A percentile compares a stretch with the other conserved stretches of the same genome.
These are phyloP conservation scores for Zaprionus lachaisei DNA, from an alignment of 1,140 invertebrate species.

Conservation along the genomic window DNA sequence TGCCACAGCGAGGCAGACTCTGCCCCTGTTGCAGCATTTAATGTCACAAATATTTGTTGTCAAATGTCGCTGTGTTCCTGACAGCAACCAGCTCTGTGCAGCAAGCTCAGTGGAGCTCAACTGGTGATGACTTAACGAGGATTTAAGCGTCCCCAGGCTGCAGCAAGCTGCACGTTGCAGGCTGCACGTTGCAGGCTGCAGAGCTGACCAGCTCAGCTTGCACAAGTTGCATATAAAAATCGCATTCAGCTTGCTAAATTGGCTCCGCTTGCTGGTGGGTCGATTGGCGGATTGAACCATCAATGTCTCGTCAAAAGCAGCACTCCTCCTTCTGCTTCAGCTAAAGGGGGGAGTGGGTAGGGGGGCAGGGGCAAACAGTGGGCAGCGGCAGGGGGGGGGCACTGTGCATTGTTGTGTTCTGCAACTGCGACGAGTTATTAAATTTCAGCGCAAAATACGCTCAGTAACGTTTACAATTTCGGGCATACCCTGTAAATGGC, in stretches of 20 bases:
- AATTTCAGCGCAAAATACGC: constrained; percentile 50
- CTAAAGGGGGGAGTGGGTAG: not conserved
- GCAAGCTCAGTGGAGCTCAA: constrained; percentile 34
- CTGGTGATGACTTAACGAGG: constrained; percentile 75
- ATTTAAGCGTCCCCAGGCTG: constrained; percentile 43
- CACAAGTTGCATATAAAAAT: constrained; percentile 57
- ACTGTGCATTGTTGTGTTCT: constrained; percentile 5
- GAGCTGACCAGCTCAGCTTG: constrained; percentile 18
- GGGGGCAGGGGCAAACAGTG: not conserved
- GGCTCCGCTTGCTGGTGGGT: constrained; percentile 72
- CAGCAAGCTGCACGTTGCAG: not conserved
- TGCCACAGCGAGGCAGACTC: not conserved
- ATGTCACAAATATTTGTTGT: constrained; percentile 82
- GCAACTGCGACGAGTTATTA: constrained; percentile 53
- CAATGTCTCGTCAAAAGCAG: constrained; percentile 77
- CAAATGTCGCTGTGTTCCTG: constrained; percentile 63
- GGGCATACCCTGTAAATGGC: constrained; percentile 16
- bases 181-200: constrained; percentile 3
- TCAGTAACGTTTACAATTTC: constrained; percentile 53
- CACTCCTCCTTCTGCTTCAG: constrained; percentile 15
- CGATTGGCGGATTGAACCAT: constrained; percentile 74
- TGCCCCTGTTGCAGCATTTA: constrained; percentile 52
- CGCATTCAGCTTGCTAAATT: constrained; percentile 76
- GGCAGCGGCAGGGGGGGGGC: not conserved
- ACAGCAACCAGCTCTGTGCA: constrained; percentile 14